phyloP scores from a whole-genome alignment of 2,113 vertebrate genomes.

The Aix galericulata region DNA sequence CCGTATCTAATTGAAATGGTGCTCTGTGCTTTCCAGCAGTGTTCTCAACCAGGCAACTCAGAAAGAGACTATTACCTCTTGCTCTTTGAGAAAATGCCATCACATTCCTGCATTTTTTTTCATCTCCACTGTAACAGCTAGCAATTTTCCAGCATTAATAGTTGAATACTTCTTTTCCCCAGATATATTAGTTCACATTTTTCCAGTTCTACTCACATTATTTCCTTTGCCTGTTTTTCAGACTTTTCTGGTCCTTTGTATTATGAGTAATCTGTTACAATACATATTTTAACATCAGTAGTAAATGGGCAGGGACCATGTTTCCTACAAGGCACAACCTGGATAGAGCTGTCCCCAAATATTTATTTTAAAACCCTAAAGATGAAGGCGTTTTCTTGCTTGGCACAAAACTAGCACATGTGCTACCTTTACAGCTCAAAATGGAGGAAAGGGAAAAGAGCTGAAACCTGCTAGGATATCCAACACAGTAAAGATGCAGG shows the following conservation, averaged over 20 bases:
- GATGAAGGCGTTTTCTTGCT: not conserved
- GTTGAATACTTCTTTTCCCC: not conserved
- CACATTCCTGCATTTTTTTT: not conserved
- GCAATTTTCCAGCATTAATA: slow-evolving; percentile 36
- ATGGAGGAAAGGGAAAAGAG: not conserved
- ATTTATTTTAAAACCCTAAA: not conserved
- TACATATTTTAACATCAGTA: not conserved
- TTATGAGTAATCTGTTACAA: not conserved
- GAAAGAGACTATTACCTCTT: not conserved
- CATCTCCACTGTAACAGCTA: not conserved
- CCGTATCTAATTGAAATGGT: slow-evolving; percentile 29
- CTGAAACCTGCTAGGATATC: not conserved
- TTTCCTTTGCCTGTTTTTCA: not conserved
- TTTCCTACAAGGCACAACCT: not conserved
- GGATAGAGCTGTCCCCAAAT: not conserved
- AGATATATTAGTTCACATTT: not conserved
- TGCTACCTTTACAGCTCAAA: not conserved
- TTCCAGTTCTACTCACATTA: not conserved
- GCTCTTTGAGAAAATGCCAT: slow-evolving; percentile 2
- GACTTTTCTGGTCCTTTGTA: not conserved
- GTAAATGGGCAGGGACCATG: not conserved
- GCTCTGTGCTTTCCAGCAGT: not conserved
- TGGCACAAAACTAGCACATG: not conserved
- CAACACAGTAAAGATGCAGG: not conserved
- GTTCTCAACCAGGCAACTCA: not conserved